These are phyloP conservation scores for Myopa testacea DNA, from an alignment of 2,888 invertebrate genomes.

Conservation along the genomic window DNA sequence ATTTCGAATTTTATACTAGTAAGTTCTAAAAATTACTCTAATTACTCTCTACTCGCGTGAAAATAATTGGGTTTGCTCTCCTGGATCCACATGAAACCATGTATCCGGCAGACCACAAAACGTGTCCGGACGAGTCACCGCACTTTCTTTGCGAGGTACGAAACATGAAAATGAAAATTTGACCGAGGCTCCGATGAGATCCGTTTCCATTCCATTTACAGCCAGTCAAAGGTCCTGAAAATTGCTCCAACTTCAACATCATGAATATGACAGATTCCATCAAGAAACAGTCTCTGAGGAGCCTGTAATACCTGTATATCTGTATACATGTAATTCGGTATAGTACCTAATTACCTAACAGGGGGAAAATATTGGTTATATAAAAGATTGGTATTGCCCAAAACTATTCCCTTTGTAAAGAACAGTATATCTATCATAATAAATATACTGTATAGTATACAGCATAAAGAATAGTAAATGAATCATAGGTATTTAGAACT, in stretches of 20 bases:
- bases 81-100: neutral
- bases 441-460: too few species aligned
- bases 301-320: constrained; percentile 54
- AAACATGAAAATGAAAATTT: neutral
- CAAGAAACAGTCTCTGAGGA: constrained; percentile 41
- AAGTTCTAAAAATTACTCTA: too few species aligned
- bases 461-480: too few species aligned
- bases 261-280: constrained; percentile 1
- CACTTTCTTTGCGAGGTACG: constrained; percentile 29
- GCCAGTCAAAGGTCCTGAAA: neutral
- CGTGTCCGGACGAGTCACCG: neutral
- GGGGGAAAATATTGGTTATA: too few species aligned
- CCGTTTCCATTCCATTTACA: neutral
- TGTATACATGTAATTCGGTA: constrained; percentile 41
- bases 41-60: too few species aligned
- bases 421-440: too few species aligned
- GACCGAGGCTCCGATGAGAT: neutral
- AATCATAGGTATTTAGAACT: too few species aligned
- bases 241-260: neutral
- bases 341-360: neutral
- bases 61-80: neutral
- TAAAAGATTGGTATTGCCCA: too few species aligned
- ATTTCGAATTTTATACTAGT: too few species aligned
- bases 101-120: neutral
- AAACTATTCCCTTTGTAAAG: too few species aligned